phyloP scores from a whole-genome alignment of 2,888 invertebrate genomes.

The Nemurella pictetii region DNA sequence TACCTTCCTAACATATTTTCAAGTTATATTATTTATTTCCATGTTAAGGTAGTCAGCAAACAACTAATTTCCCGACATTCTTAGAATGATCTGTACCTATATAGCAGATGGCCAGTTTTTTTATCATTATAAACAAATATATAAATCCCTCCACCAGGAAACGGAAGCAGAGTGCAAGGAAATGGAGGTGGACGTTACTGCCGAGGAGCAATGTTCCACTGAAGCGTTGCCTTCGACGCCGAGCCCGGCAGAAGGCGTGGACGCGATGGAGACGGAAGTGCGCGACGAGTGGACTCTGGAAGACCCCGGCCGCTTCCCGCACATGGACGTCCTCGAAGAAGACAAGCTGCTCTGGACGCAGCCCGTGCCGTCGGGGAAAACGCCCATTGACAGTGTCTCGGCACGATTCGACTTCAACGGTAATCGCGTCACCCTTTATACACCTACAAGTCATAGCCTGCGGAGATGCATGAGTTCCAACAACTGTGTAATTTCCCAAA shows the following conservation, averaged over 20 bases:
- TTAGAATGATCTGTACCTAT: no score
- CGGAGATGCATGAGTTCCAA: no score
- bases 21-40: no score
- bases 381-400: slow-evolving; percentile 61
- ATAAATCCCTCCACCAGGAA: no score
- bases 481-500: no score
- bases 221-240: neutral
- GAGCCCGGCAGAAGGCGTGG: neutral
- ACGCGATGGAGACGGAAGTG: neutral
- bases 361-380: slow-evolving; percentile 58
- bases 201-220: neutral
- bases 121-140: no score
- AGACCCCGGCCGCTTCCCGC: slow-evolving; percentile 50
- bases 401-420: slow-evolving; percentile 83
- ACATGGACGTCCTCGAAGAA: slow-evolving; percentile 84
- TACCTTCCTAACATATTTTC: no score
- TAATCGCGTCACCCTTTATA: no score
- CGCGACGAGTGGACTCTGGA: neutral
- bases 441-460: no score
- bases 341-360: slow-evolving; percentile 91
- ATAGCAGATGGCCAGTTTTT: no score
- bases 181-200: neutral
- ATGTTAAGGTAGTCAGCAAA: no score
- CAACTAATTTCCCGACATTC: no score
- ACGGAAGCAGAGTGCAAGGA: neutral